Evolutionary conservation across 2,113 vertebrate genomes (phyloP), one percentile per base, ranked within the genome.

Genomic region (Mus pahari): DNA sequence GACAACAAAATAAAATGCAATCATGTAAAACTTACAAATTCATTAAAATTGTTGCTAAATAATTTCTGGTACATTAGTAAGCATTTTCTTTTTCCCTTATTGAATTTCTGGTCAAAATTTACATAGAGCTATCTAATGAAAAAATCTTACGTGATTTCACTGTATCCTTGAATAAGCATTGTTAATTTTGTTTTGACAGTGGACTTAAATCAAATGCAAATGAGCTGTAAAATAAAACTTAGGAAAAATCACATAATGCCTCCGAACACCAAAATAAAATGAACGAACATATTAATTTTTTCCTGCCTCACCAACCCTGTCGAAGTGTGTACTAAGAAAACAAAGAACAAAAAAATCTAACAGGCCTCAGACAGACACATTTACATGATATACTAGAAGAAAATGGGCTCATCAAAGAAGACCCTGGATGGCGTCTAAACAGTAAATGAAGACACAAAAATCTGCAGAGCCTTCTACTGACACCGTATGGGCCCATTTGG

Each of bases 141-240:
- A 33, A 58, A 91, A 62, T 64, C 62, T 74, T 95, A 78, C 62
- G 8, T 77, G 26, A 89, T 74, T 94, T 77, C 24, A 66, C 48
- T 82, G 3, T 48, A 73, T 86, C 92, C 74, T 89, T 96, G 28
- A 90, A n/a, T 83, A 88, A 96, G n/a, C 91, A 86, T 62, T 96
- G 90, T 86, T 92, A 92, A 91, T 95, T 94, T 96, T 93, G n/a
- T 94, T 95, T 95, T 96, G 64, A 95, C 66, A 81, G 36, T 82
- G 28, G 45, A 81, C 33, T 95, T 94, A 84, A 97, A 88, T 90
- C 71, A 97, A 64, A 79, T 68, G 19, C 94, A 96, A 94, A 90
- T 93, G 75, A 95, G 77, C 45, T 86, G 0, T 79, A 89, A 86
- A 95, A 86, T 45, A 81, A 97, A 95, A 73, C 58, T 64, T 84